Evolutionary conservation across 1,140 invertebrate genomes (phyloP), one percentile per base, ranked within the genome.

Genomic region (Phthorimaea operculella): DNA sequence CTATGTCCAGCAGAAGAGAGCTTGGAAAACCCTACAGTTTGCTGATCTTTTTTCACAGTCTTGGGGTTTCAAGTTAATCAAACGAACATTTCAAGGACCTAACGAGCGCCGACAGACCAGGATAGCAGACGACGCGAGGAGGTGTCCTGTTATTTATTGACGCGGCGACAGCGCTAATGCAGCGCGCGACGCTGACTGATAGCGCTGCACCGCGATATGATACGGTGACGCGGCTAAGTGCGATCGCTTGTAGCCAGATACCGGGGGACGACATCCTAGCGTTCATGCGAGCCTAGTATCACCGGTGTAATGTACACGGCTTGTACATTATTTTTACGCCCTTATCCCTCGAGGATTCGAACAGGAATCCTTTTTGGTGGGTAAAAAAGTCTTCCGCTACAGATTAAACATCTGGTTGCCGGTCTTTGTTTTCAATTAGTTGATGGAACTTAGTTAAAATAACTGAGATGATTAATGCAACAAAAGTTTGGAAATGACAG

Each of bases 161-260:
- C 57, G 57, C 64, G 71, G 76, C 75, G 79, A 82, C 79, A 72
- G 60, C 58, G 69, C 79, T 83, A 83, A 83, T 83, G 79, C 78
- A 72, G 68, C 72, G 70, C 64, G 63, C 74, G 77, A 76, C 76
- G 72, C 72, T 78, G 77, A 79, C 66, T 75, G 79, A 83, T 83
- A 83, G 71, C 71, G 70, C 64, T 66, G 72, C 74, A 70, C 65
- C 66, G 69, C 70, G 76, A 81, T 79, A 77, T 70, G 70, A 71
- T 72, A 72, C 66, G 60, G 69, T 75, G 77, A 77, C 70, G 74
- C 58, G 60, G 75, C 62, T 82, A 78, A 83, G 80, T 83, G 80
- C 80, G 76, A 81, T 81, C 78, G 74, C 80, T 80, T 83, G 80
- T 83, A 78, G 42, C 66, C 17, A 11, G 48, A 50, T 50, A 50